phyloP scores from a whole-genome alignment of 2,113 vertebrate genomes.

The Tachuris rubrigastra region DNA sequence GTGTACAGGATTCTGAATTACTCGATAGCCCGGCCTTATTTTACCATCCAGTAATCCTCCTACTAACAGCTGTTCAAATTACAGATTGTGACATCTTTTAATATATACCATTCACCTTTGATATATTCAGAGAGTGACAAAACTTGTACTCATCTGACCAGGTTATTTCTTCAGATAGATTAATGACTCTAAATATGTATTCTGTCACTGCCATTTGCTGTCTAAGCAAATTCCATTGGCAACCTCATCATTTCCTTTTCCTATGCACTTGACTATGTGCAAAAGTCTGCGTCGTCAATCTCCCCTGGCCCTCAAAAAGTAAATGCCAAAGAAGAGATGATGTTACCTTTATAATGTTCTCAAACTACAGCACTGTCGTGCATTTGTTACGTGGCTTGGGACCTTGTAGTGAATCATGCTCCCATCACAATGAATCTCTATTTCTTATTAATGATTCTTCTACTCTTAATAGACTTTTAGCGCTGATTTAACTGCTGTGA shows the following conservation, averaged over 20 bases:
- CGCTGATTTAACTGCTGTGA: not conserved
- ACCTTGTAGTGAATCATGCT: not conserved
- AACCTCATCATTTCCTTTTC: not conserved
- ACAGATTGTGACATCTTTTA: not conserved
- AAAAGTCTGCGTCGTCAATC: not conserved
- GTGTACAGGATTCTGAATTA: not conserved
- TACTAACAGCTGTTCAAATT: not conserved
- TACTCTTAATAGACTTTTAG: not conserved
- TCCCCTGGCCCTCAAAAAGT: not conserved
- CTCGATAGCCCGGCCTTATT: not conserved
- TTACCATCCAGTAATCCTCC: not conserved
- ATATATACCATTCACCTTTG: not conserved
- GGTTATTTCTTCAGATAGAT: not conserved
- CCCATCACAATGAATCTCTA: not conserved
- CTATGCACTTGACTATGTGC: not conserved
- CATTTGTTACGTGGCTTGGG: not conserved
- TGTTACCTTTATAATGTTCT: not conserved
- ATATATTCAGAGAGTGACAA: not conserved
- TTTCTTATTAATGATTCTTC: not conserved
- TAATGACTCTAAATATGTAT: not conserved
- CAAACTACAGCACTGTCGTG: not conserved
- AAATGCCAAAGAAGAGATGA: not conserved
- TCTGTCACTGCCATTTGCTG: not conserved
- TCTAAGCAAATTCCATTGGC: not conserved
- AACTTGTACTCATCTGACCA: not conserved